phyloP scores from a whole-genome alignment of 2,113 vertebrate genomes.

The Tychaedon coryphoeus region DNA sequence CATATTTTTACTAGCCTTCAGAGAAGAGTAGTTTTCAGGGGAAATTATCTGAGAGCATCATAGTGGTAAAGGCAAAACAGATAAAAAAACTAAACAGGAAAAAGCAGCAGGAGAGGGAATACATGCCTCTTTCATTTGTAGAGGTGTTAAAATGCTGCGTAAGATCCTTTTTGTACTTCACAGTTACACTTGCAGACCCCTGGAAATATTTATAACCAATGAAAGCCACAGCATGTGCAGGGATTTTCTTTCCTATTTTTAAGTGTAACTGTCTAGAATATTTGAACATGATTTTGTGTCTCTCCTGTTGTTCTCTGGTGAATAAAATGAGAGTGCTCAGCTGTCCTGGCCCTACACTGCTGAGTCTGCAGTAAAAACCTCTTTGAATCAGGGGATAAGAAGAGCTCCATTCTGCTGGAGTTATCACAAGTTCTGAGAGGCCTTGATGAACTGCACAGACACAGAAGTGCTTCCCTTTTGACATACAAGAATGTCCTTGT shows the following conservation, averaged over 20 bases:
- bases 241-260: background rate
- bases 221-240: accelerated
- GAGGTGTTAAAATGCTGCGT: background rate
- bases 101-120: background rate
- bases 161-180: background rate
- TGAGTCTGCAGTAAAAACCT: background rate
- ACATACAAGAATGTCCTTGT: background rate
- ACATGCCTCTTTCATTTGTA: background rate
- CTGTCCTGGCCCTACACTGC: background rate
- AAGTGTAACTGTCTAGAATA: background rate
- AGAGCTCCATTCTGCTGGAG: background rate
- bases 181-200: background rate
- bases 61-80: background rate
- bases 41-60: background rate
- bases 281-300: background rate
- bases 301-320: background rate
- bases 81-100: background rate
- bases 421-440: background rate
- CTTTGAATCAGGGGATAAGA: background rate
- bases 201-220: background rate
- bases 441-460: background rate
- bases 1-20: background rate
- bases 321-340: background rate
- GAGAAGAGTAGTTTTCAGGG: background rate
- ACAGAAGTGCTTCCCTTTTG: background rate